phyloP scores from a whole-genome alignment of 35 echinoderm and acorn worm species.

The Eucidaris tribuloides region DNA sequence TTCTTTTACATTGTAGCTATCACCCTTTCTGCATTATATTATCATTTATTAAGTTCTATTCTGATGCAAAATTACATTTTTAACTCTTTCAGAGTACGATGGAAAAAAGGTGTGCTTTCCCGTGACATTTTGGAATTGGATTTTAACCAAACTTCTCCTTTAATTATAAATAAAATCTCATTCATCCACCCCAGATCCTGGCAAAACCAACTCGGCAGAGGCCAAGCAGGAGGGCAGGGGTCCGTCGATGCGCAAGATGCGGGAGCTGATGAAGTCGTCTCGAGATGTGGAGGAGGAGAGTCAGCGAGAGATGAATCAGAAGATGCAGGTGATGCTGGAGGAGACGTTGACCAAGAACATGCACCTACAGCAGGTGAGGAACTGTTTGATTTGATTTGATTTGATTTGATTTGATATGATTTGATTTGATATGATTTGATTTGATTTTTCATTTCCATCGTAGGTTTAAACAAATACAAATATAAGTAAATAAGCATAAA shows the following conservation, averaged over 20 bases:
- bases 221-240: slow-evolving; percentile 41
- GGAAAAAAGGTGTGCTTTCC: too few relatives aligned
- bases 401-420: neutral
- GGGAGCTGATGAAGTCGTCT: slow-evolving; percentile 72
- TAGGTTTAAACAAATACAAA: too few relatives aligned
- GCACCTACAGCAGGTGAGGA: slow-evolving; percentile 93
- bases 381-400: neutral
- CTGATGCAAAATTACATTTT: too few relatives aligned
- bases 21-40: too few relatives aligned
- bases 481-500: too few relatives aligned
- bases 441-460: too few relatives aligned
- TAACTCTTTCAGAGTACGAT: too few relatives aligned
- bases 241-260: slow-evolving; percentile 69
- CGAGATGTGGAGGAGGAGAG: slow-evolving; percentile 35
- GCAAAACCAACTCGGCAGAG: slow-evolving; percentile 11
- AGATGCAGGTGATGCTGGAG: slow-evolving; percentile 94
- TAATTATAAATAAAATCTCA: too few relatives aligned
- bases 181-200: slow-evolving; percentile 54
- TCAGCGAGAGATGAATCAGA: slow-evolving; percentile 88
- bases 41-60: too few relatives aligned
- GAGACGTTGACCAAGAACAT: slow-evolving; percentile 98
- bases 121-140: too few relatives aligned
- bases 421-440: neutral
- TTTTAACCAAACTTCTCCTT: too few relatives aligned
- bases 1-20: too few relatives aligned